Evolutionary conservation across 1,140 invertebrate genomes (phyloP).

Genomic region (Lucilia cuprina): DNA sequence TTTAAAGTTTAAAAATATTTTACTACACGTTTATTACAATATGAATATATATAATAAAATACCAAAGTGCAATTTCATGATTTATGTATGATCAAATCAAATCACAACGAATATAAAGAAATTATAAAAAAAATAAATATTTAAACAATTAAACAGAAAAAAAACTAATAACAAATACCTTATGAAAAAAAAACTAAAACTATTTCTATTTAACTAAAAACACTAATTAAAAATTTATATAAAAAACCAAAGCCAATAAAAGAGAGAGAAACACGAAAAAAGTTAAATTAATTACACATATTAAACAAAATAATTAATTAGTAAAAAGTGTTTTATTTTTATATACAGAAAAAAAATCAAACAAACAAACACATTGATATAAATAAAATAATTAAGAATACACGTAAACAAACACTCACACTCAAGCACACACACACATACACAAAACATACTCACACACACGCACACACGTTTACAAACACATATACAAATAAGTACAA

Average conservation of each 20-base stretch:
- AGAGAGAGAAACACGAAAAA: background rate
- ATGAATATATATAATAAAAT: background rate
- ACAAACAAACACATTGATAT: background rate
- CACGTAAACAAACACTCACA: background rate
- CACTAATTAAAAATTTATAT: too few relatives aligned
- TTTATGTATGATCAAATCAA: background rate
- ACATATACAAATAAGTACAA: background rate
- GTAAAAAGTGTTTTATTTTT: too few relatives aligned
- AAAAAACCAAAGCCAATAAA: background rate
- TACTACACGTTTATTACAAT: background rate
- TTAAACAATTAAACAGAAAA: too few relatives aligned
- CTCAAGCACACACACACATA: background rate
- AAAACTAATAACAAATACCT: background rate
- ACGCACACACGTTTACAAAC: background rate
- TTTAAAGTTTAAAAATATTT: background rate
- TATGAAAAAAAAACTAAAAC: background rate
- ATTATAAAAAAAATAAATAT: background rate
- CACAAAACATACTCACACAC: background rate
- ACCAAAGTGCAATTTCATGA: background rate
- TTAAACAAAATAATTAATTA: too few relatives aligned
- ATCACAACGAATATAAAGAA: background rate
- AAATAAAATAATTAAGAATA: background rate
- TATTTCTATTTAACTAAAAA: background rate
- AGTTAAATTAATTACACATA: slow-evolving; percentile 19
- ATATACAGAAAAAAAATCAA: too few relatives aligned